phyloP scores from a whole-genome alignment of 2,113 vertebrate genomes.

The Solea solea region DNA sequence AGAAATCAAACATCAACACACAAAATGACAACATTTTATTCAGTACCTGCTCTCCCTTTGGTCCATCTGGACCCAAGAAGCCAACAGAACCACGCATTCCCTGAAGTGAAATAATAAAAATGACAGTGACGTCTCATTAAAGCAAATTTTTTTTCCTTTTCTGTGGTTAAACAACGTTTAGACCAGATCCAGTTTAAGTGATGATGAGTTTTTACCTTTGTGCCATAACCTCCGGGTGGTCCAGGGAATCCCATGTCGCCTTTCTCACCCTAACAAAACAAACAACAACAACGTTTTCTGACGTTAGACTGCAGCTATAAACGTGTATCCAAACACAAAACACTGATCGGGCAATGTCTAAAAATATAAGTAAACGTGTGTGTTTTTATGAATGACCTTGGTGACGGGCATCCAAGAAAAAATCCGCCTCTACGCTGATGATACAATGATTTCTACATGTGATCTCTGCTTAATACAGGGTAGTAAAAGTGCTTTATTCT shows the following conservation, averaged over 20 bases:
- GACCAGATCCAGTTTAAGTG: neutral
- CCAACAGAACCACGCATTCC: conserved; percentile 81
- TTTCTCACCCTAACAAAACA: conserved; percentile 82
- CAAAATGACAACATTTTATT: neutral
- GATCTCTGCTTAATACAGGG: too few relatives aligned
- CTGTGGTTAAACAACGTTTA: neutral
- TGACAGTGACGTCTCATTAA: neutral
- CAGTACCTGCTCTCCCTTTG: conserved; percentile 86
- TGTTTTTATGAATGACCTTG: too few relatives aligned
- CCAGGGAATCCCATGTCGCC: conserved; percentile 83
- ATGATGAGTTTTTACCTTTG: conserved; percentile 78
- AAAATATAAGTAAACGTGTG: too few relatives aligned
- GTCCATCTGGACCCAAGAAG: conserved; percentile 72
- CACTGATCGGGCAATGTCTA: too few relatives aligned
- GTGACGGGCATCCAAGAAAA: too few relatives aligned
- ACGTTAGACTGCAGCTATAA: neutral
- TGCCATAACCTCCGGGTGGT: conserved; percentile 79
- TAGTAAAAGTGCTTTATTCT: too few relatives aligned
- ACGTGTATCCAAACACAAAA: too few relatives aligned
- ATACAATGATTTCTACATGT: too few relatives aligned
- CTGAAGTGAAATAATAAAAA: conserved; percentile 62
- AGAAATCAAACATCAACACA: neutral
- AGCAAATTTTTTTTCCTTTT: neutral
- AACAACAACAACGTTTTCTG: neutral
- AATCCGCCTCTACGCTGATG: too few relatives aligned